Percentiles rank a stretch among this genome's conserved stretches.
Evolutionary conservation across 2,113 vertebrate genomes (phyloP).

Genomic region (Mola mola): DNA sequence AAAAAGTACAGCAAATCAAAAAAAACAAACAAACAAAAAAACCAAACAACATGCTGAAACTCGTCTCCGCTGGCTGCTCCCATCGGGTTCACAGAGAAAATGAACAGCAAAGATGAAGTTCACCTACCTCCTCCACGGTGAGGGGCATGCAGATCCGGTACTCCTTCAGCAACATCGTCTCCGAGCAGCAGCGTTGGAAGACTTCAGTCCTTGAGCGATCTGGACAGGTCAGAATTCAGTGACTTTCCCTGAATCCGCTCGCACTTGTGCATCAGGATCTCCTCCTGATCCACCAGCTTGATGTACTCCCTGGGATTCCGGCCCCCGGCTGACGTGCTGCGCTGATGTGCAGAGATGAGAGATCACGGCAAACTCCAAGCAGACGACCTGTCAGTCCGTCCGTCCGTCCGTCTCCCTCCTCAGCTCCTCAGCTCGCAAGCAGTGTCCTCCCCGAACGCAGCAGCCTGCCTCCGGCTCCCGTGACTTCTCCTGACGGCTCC

Average conservation of each 20-base stretch:
- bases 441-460: background rate
- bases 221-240: background rate
- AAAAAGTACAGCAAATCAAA: too few species aligned
- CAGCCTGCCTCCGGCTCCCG: slow-evolving; percentile 4
- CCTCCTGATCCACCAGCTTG: slow-evolving; percentile 17
- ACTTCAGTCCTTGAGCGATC: background rate
- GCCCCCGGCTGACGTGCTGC: too few species aligned
- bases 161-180: slow-evolving; percentile 88
- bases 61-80: slow-evolving; percentile 40
- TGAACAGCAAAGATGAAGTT: slow-evolving; percentile 30
- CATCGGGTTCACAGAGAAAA: background rate
- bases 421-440: background rate
- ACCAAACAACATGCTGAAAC: background rate
- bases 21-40: too few species aligned
- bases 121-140: slow-evolving; percentile 88
- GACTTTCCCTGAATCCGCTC: background rate
- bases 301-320: too few species aligned
- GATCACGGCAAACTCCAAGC: slow-evolving; percentile 47
- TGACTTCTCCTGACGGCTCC: slow-evolving; percentile 24
- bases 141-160: slow-evolving; percentile 93
- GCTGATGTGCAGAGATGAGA: background rate
- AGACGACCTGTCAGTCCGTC: slow-evolving; percentile 3
- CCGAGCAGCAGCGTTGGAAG: slow-evolving; percentile 1
- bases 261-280: slow-evolving; percentile 37
- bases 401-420: too few species aligned